A percentile compares a stretch with the other conserved stretches of the same genome.
These are phyloP conservation scores for Orius insidiosus DNA, from an alignment of 1,140 invertebrate genomes.

Conservation along the genomic window DNA sequence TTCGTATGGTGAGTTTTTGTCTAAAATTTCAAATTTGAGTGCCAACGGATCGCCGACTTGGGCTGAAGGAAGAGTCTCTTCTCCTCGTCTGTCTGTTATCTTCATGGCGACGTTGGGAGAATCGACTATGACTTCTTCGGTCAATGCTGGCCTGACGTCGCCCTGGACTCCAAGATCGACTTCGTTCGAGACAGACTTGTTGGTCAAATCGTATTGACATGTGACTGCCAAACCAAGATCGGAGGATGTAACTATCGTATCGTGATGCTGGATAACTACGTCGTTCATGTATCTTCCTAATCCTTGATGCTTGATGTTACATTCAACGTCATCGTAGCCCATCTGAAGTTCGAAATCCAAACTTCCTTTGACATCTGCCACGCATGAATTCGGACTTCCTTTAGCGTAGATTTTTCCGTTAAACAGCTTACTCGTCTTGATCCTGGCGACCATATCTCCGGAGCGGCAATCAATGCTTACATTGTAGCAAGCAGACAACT, in stretches of 20 bases:
- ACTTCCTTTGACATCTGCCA: constrained; percentile 65
- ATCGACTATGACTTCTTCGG: constrained; percentile 67
- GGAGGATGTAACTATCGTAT: constrained; percentile 84
- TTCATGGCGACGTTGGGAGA: constrained; percentile 88
- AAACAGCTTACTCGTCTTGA: constrained; percentile 81
- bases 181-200: constrained; percentile 83
- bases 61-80: constrained; percentile 58
- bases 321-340: constrained; percentile 81
- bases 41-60: constrained; percentile 81
- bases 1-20: constrained; percentile 80
- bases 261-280: constrained; percentile 85
- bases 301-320: constrained; percentile 63
- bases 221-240: constrained; percentile 81
- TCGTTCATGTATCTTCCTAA: constrained; percentile 52
- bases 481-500: constrained; percentile 86
- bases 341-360: constrained; percentile 75
- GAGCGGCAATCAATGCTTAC: constrained; percentile 81
- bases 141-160: constrained; percentile 57
- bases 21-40: constrained; percentile 78
- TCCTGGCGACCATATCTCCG: constrained; percentile 80
- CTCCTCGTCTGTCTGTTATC: constrained; percentile 69
- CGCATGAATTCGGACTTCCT: constrained; percentile 78
- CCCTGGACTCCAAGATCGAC: constrained; percentile 76
- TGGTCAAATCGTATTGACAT: constrained; percentile 83
- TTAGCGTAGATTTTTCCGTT: constrained; percentile 90